These are phyloP conservation scores for Nyctalus aviator DNA, from an alignment of 2,797 vertebrate genomes.

Conservation along the genomic window DNA sequence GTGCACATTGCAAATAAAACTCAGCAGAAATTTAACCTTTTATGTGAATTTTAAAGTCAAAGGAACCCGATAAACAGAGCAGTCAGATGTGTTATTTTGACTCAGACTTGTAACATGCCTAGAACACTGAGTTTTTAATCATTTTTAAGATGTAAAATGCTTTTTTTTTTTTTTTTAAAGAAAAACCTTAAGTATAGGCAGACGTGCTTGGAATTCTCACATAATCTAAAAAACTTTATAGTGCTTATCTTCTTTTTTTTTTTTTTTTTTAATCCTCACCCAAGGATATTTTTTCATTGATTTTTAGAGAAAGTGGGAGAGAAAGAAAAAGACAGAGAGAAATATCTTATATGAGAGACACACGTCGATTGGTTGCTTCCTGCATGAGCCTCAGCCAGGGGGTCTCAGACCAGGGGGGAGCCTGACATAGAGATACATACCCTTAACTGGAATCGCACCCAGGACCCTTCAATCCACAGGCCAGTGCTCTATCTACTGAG, in stretches of 20 bases:
- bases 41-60: not conserved
- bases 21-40: not conserved
- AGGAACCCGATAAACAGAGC: not conserved
- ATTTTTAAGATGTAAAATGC: slow-evolving; percentile 20
- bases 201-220: slow-evolving; percentile 31
- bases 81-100: not conserved
- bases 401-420: too few species aligned
- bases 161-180: not conserved
- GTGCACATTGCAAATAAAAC: not conserved
- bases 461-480: too few species aligned
- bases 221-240: slow-evolving; percentile 2
- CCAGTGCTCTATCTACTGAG: too few species aligned
- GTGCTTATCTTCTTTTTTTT: not conserved
- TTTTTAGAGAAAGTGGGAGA: too few species aligned
- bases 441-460: too few species aligned
- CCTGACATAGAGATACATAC: too few species aligned
- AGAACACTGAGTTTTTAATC: slow-evolving; percentile 9
- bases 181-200: not conserved
- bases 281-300: too few species aligned
- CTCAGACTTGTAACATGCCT: not conserved
- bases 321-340: too few species aligned
- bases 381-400: too few species aligned
- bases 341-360: too few species aligned
- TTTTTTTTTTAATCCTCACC: too few species aligned
- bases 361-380: too few species aligned